Base-by-base conservation (phyloP, 2,797 vertebrate species). In the Cheirogaleus major region DNA sequence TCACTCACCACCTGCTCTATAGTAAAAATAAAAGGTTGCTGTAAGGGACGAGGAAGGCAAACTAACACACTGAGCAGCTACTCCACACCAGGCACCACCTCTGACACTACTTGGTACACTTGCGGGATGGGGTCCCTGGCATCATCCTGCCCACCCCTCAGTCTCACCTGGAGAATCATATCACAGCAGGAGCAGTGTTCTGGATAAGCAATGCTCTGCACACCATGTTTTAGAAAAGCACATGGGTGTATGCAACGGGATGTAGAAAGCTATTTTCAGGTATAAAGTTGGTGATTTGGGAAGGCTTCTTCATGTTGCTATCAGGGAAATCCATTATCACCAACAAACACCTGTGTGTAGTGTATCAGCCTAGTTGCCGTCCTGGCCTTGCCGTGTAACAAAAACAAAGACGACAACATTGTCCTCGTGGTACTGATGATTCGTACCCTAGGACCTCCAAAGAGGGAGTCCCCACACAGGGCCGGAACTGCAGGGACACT, bases 1-100 rank as follows among this genome's bases (percentile, higher is more conserved):
- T 79, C 88, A 80, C 75, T 69, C 76, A 70, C 79, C 84, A 76
- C 41, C 91, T 96, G 78, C 89, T 93, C 59, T 59, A 22, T 81
- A 32, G 48, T 41, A 72, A 83, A 85, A 43, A 35, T 35, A 11
- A 25, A 35, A 38, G 7, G 14, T 38, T 27, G 23, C n/a, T 38
- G 0, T 13, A 10, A 41, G 63, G 30, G n/a, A 48, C 13, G 45
- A 82, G 48, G 27, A 59, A 86, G 79, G 41, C 32, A 30, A 38
- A 50, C 78, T 22, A 3, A 55, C 41, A 38, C 2, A 5, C 79
- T 1, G 25, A 45, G 52, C 41, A 0, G 41, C 73, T 65, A 32
- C 57, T 9, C 25, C 25, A 0, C 9, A n/a, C 67, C 61, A 50
- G 55, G 45, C 57, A 32, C 30, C 13, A 1, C 17, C 1, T 1